phyloP scores from a whole-genome alignment of 2,113 vertebrate species.

The Petrocephalus microphthalmus region DNA sequence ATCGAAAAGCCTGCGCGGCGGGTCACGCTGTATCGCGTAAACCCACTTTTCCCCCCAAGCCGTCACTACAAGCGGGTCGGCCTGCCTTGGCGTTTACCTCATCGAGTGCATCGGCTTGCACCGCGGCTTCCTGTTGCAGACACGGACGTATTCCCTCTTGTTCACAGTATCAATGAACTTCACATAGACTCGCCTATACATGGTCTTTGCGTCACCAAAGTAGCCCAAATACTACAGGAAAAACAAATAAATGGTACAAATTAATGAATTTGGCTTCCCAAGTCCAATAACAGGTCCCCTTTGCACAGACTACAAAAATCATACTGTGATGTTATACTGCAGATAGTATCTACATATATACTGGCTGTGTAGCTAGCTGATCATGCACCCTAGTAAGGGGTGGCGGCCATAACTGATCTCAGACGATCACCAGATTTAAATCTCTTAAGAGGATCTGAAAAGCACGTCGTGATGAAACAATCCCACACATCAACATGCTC shows the following conservation, averaged over 20 bases:
- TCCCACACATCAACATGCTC: neutral
- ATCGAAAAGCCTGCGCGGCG: no score
- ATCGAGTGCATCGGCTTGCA: slow-evolving; percentile 80
- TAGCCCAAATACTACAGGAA: slow-evolving; percentile 86
- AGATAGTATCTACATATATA: neutral
- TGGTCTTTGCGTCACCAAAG: slow-evolving; percentile 91
- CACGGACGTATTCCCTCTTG: slow-evolving; percentile 94
- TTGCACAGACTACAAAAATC: neutral
- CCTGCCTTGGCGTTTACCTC: slow-evolving; percentile 62
- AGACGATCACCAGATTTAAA: neutral
- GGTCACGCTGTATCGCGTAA: no score
- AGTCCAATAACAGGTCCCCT: neutral
- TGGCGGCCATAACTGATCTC: neutral
- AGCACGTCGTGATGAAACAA: neutral
- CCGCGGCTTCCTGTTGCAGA: slow-evolving; percentile 88
- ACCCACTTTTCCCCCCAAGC: no score
- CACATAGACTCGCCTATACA: slow-evolving; percentile 93
- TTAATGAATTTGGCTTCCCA: neutral
- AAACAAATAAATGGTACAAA: slow-evolving; percentile 11
- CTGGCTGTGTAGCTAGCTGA: neutral
- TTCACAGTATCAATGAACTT: slow-evolving; percentile 96
- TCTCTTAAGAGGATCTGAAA: neutral
- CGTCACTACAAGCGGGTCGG: no score
- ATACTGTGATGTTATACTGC: neutral
- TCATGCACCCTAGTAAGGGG: neutral